Evolutionary conservation across 23 tunicate genomes (phyloP).

Genomic region (Styela clava): DNA sequence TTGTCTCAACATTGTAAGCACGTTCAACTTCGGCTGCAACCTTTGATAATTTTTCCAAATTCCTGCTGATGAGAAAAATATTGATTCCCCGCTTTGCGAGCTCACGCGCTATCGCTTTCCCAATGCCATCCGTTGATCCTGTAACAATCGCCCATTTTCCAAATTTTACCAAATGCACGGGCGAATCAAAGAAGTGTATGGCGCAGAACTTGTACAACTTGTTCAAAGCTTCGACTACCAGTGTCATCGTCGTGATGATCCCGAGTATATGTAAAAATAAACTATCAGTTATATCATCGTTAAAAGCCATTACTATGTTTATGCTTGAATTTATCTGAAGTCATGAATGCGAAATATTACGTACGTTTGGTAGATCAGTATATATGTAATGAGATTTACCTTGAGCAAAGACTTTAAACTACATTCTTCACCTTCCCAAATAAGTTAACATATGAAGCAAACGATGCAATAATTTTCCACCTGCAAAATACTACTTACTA

Average conservation of each 20-base stretch:
- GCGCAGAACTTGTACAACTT: neutral
- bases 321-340: too few relatives aligned
- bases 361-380: too few relatives aligned
- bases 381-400: too few relatives aligned
- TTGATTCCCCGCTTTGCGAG: slow-evolving; percentile 44
- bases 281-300: too few relatives aligned
- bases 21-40: slow-evolving; percentile 26
- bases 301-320: too few relatives aligned
- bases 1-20: neutral
- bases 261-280: neutral
- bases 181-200: neutral
- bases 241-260: neutral
- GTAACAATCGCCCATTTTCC: slow-evolving; percentile 36
- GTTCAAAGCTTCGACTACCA: neutral
- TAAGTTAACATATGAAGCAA: too few relatives aligned
- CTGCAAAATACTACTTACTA: too few relatives aligned
- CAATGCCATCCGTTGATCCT: slow-evolving; percentile 49
- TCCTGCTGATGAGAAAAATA: slow-evolving; percentile 37
- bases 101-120: slow-evolving; percentile 40
- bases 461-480: too few relatives aligned
- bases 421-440: too few relatives aligned
- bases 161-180: neutral
- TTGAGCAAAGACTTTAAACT: too few relatives aligned
- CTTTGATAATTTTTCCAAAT: slow-evolving; percentile 17
- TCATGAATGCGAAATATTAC: too few relatives aligned